These are phyloP conservation scores for Yponomeuta sedellus DNA, from an alignment of 2,888 invertebrate genomes.

Conservation along the genomic window DNA sequence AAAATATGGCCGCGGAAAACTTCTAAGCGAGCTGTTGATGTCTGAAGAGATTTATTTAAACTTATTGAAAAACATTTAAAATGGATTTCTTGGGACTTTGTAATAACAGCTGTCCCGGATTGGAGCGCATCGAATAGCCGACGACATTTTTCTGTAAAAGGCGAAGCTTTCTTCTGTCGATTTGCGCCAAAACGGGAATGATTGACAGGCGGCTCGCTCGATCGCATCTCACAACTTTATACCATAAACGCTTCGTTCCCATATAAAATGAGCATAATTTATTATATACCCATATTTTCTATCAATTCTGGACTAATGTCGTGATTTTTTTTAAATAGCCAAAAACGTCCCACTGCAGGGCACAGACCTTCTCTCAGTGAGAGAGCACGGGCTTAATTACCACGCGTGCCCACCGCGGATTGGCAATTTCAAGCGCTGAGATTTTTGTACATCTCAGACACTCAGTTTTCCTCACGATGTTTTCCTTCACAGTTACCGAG, in stretches of 20 bases:
- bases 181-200: conserved; percentile 55
- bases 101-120: neutral
- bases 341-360: too few species aligned
- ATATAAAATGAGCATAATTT: conserved; percentile 15
- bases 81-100: neutral
- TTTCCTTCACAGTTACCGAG: too few species aligned
- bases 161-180: conserved; percentile 51
- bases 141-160: conserved; percentile 42
- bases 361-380: too few species aligned
- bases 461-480: too few species aligned
- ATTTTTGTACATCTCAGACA: too few species aligned
- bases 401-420: too few species aligned
- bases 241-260: conserved; percentile 16
- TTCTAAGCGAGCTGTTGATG: neutral
- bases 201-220: conserved; percentile 51
- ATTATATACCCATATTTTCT: conserved; percentile 4
- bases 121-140: conserved; percentile 20
- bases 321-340: too few species aligned
- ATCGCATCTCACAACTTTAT: conserved; percentile 1
- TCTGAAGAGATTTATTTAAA: too few species aligned
- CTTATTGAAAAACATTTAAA: too few species aligned
- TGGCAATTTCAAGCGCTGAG: too few species aligned
- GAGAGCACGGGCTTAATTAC: too few species aligned
- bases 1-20: neutral
- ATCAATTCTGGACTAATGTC: neutral